Base-by-base conservation (phyloP, 2,113 vertebrate genomes). In the Carollia perspicillata region DNA sequence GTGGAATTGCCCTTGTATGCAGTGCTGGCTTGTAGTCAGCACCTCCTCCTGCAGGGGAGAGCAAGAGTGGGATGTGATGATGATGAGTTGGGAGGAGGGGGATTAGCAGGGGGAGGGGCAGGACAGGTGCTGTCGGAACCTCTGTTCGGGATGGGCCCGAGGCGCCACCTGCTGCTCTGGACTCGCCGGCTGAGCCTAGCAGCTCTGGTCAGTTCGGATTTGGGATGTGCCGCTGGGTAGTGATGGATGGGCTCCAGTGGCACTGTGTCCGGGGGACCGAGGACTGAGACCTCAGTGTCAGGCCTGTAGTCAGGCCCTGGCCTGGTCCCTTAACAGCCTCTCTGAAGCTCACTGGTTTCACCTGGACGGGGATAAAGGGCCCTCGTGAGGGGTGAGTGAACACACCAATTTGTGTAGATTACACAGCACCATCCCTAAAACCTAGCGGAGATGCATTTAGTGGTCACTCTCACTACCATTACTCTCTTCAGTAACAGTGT, bases 141-240 rank as follows among this genome's bases (percentile, higher is more conserved):
- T 47, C 84, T 16, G 51, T 37, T 65, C 8, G 22, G 9, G 22
- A 10, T 26, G 23, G 55, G 55, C 55, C 55, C 22, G 23, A 26
- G 55, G 55, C 26, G 55, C 55, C 55, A 22, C 22, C 22, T 23
- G 55, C 55, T 23, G 7, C 55, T 23, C 55, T 23, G 51, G 18
- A 23, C 55, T 8, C 8, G 20, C 55, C 3, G 23, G 55, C 55
- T 10, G 8, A 33, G 26, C 42, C 12, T 20, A 55, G 53, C 17
- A 26, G 53, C 6, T 1, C 22, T 26, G 37, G n/a, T 16, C 35
- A 4, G 40, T 28, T 55, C 72, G 16, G n/a, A 1, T 3, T 6
- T 8, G 66, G 11, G 26, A 6, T 0, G 1, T 8, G 75, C 42
- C 42, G 42, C 42, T 42, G 13, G 4, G 28, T 4, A 0, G 0